Conservation (phyloP, 2,888 invertebrate species). For the Ormia ochracea region DNA sequence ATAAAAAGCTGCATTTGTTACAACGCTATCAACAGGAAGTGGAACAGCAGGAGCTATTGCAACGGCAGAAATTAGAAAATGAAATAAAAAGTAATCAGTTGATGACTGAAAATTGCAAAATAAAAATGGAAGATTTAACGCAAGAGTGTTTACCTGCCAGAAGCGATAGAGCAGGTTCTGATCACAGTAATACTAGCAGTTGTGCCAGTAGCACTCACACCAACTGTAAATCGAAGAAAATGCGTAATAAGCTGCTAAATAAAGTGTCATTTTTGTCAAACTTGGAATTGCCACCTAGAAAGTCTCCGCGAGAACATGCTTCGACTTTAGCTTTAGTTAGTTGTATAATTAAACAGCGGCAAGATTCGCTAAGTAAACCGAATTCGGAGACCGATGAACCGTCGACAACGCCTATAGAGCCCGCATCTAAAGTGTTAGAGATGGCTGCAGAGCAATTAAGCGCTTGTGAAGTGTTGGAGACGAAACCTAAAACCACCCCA, state of each 20-base stretch:
- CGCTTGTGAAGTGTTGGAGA: conserved; percentile 24
- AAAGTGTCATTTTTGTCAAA: conserved; percentile 68
- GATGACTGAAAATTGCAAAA: neutral
- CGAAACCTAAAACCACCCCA: conserved; percentile 46
- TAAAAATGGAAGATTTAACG: conserved; percentile 41
- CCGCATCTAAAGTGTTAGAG: conserved; percentile 6
- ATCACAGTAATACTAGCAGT: conserved; percentile 70
- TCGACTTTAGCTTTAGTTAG: conserved; percentile 90
- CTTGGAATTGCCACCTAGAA: conserved; percentile 80
- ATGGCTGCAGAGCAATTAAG: conserved; percentile 39
- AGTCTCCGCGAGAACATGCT: conserved; percentile 92
- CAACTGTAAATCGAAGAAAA: conserved; percentile 64
- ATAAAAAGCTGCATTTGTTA: conserved; percentile 72
- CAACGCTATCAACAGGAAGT: conserved; percentile 72
- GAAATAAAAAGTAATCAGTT: conserved; percentile 31
- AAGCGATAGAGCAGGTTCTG: conserved; percentile 67
- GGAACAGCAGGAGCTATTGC: conserved; percentile 65
- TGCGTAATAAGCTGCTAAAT: conserved; percentile 70
- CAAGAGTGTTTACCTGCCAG: conserved; percentile 64
- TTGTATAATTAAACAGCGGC: conserved; percentile 79
- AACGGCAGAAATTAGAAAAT: conserved; percentile 56
- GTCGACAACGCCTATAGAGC: conserved; percentile 53
- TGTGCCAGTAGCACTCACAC: conserved; percentile 67
- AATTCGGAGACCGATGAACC: conserved; percentile 73
- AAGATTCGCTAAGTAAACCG: conserved; percentile 72